These are phyloP conservation scores for Harpalus rufipes DNA, from an alignment of 2,888 invertebrate species.

Conservation along the genomic window DNA sequence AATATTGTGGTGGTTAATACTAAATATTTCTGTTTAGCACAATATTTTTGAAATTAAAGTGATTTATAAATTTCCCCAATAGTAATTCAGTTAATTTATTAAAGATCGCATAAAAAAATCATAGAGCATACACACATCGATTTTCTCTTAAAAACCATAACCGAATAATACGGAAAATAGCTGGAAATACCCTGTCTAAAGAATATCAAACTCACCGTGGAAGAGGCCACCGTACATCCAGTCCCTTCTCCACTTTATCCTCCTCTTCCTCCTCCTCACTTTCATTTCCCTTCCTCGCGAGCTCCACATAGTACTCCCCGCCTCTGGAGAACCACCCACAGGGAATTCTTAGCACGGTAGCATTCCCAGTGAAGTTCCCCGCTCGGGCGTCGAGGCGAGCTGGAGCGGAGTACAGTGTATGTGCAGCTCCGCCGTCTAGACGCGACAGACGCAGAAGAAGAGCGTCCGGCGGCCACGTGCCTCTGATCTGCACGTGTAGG, in stretches of 20 bases:
- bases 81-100: too few species aligned
- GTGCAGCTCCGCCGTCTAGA: conserved; percentile 75
- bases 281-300: conserved; percentile 72
- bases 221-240: conserved; percentile 91
- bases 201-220: conserved; percentile 77
- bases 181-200: too few species aligned
- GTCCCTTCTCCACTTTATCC: conserved; percentile 74
- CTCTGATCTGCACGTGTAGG: conserved; percentile 84
- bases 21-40: too few species aligned
- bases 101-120: too few species aligned
- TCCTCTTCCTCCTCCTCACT: conserved; percentile 68
- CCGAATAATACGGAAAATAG: too few species aligned
- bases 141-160: too few species aligned
- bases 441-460: conserved; percentile 77
- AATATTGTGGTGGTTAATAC: background rate
- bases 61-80: too few species aligned
- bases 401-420: conserved; percentile 74
- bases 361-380: conserved; percentile 68
- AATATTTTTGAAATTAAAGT: too few species aligned
- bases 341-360: conserved; percentile 80
- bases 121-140: too few species aligned
- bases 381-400: conserved; percentile 75
- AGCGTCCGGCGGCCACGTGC: conserved; percentile 72
- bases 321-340: conserved; percentile 88
- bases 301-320: conserved; percentile 81